Evolutionary conservation across 2,888 invertebrate species (phyloP).

Genomic region (Allolobophora icterica): DNA sequence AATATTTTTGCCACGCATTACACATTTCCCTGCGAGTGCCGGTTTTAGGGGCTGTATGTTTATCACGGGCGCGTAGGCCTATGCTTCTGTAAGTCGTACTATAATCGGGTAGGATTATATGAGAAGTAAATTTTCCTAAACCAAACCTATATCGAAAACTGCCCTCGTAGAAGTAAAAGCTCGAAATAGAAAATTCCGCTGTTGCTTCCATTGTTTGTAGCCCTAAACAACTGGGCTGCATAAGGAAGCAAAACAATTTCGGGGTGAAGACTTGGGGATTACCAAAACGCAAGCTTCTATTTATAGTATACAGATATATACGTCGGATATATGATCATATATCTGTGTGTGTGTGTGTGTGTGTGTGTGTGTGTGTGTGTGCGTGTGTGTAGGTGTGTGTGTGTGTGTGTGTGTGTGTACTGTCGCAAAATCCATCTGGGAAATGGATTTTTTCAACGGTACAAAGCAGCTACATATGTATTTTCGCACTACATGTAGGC

Average conservation of each 20-base stretch:
- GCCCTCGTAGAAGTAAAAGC: not conserved
- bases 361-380: no score
- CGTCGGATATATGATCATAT: no score
- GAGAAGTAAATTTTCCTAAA: not conserved
- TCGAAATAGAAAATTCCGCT: not conserved
- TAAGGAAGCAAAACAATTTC: not conserved
- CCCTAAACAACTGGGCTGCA: not conserved
- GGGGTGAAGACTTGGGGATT: not conserved
- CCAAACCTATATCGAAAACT: not conserved
- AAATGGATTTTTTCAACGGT: no score
- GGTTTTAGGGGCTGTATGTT: not conserved
- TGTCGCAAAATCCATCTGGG: no score
- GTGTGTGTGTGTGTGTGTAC: no score
- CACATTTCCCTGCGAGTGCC: not conserved
- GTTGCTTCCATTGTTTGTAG: not conserved
- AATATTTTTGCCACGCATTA: not conserved
- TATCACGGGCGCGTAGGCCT: not conserved
- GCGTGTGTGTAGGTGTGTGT: no score
- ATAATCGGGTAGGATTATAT: not conserved
- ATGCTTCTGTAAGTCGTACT: not conserved
- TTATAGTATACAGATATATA: not conserved
- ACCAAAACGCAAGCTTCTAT: not conserved
- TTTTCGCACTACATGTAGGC: no score
- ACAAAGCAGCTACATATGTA: no score
- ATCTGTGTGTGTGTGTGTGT: no score